Conservation (phyloP, 2,797 vertebrate species). For the Echeneis naucrates region DNA sequence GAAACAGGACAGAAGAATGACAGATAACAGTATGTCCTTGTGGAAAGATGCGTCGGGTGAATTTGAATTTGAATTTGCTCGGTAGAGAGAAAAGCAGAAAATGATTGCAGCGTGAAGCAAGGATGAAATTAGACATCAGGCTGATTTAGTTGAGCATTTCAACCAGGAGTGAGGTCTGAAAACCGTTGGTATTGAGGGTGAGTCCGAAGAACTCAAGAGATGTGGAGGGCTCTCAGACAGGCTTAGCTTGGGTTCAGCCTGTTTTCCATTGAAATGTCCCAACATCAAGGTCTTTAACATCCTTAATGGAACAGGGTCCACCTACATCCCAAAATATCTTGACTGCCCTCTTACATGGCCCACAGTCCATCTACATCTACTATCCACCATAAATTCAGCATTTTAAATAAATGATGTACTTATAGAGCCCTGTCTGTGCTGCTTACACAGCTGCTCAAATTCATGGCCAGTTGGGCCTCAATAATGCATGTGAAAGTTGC, state of each 20-base stretch:
- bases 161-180: no score
- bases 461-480: slow-evolving; percentile 58
- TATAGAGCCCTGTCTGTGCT: slow-evolving; percentile 41
- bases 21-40: no score
- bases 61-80: no score
- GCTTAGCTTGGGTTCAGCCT: slow-evolving; percentile 1
- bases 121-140: no score
- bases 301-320: slow-evolving; percentile 4
- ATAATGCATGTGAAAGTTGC: slow-evolving; percentile 72
- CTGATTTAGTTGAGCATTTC: no score
- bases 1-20: no score
- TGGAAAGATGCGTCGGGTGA: no score
- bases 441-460: slow-evolving; percentile 43
- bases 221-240: not conserved
- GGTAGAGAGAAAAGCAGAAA: no score
- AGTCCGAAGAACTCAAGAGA: no score
- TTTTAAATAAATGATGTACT: slow-evolving; percentile 64
- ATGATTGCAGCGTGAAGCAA: no score
- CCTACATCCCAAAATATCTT: slow-evolving; percentile 36
- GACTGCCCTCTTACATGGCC: slow-evolving; percentile 21
- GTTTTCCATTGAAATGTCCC: not conserved
- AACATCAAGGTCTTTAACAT: slow-evolving; percentile 24
- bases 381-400: slow-evolving; percentile 32
- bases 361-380: slow-evolving; percentile 37
- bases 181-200: no score